Evolutionary conservation across 1,140 invertebrate species (phyloP), one percentile per base, ranked within the genome.

Genomic region (Drosophila tropicalis): DNA sequence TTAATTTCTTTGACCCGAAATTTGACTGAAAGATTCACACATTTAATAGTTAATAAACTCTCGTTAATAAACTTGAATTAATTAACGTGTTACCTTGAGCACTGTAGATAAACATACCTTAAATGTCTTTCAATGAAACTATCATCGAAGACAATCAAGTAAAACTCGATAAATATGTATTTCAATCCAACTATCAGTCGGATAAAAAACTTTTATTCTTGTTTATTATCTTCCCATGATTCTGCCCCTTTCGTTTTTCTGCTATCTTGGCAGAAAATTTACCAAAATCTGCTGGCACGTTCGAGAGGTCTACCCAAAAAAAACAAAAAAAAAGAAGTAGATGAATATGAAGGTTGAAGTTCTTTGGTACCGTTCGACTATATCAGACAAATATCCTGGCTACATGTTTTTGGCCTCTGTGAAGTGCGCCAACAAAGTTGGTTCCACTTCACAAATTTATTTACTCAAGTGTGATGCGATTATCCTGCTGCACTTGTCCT

Each of bases 401-500:
- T 64, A 76, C 74, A 78, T 77, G 62, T 77, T 72, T 83, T 79
- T 62, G 71, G 34, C 41, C 51, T 70, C 40, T 66, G 70, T 47
- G 60, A 68, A 70, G 72, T 70, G 69, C 72, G 51, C 51, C 54
- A 57, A 61, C 47, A 64, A 78, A 76, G 67, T 68, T 77, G 70
- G 68, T 84, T 87, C 84, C 84, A 84, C 80, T 87, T 89, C 73
- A 87, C 70, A 69, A 89, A 89, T 80, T 84, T 87, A 90, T 89
- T 87, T 87, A 87, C 80, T 87, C 81, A 89, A 87, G 84, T 87
- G 84, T 87, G 84, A 87, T 87, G 84, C 67, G 84, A 87, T 87
- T 87, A 87, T 87, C 81, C 72, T 67, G 68, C 72, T 89, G 84
- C 85, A 89, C 80, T 87, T 81, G 70, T 84, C 66, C 56, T 70